phyloP scores from a whole-genome alignment of 2,888 invertebrate genomes.

The Julus scandinavius region DNA sequence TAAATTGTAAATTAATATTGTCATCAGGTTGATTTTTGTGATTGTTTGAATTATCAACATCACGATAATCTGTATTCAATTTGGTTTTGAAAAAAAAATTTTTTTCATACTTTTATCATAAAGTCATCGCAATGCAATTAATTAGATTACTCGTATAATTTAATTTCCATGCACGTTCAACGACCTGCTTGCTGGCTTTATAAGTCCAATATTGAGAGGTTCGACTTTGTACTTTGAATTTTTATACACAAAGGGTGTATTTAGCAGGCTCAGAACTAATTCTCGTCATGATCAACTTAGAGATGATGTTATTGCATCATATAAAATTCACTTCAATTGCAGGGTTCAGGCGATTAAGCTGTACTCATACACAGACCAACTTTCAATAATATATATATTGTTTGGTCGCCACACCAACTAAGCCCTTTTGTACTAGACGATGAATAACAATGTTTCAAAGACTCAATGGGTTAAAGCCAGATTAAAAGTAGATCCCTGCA shows the following conservation, averaged over 20 bases:
- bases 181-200: not conserved
- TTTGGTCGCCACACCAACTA: conserved; percentile 33
- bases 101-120: too few relatives aligned
- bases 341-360: conserved; percentile 27
- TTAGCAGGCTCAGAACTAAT: not conserved
- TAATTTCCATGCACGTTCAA: not conserved
- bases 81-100: too few relatives aligned
- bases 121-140: too few relatives aligned
- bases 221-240: not conserved
- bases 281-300: conserved; percentile 16
- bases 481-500: conserved; percentile 1
- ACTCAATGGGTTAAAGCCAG: conserved; percentile 11
- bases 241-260: conserved; percentile 9
- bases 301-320: conserved; percentile 4
- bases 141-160: too few relatives aligned
- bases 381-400: conserved; percentile 33
- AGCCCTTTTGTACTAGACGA: not conserved
- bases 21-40: too few relatives aligned
- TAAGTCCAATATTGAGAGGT: not conserved
- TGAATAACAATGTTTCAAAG: conserved; percentile 33
- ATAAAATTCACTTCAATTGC: conserved; percentile 5
- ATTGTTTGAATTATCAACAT: too few relatives aligned
- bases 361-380: conserved; percentile 2
- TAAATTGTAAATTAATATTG: too few relatives aligned
- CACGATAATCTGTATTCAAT: too few relatives aligned